Evolutionary conservation across 2,113 vertebrate species (phyloP).

Genomic region (Pelobates fuscus): DNA sequence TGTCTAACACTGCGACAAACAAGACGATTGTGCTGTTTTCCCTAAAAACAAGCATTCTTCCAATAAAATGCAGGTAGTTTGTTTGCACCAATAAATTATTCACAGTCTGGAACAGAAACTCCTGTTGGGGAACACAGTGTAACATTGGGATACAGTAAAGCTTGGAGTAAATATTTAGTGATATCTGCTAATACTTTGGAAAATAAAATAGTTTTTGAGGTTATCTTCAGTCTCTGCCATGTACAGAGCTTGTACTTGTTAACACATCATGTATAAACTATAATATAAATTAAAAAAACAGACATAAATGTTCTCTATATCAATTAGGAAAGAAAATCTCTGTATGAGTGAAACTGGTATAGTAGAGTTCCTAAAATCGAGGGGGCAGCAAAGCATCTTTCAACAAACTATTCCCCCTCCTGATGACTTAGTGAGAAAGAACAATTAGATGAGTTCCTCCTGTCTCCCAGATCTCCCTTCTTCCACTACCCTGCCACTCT

Average conservation of each 20-base stretch:
- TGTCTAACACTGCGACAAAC: slow-evolving; percentile 4
- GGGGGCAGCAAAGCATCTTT: no score
- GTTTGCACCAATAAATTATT: slow-evolving; percentile 26
- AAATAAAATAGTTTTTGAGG: no score
- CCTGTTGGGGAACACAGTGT: slow-evolving; percentile 22
- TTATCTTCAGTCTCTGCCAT: no score
- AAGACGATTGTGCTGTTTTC: slow-evolving; percentile 1
- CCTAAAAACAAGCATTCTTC: slow-evolving; percentile 25
- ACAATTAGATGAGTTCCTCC: no score
- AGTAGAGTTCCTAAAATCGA: no score
- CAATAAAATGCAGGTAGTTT: slow-evolving; percentile 19
- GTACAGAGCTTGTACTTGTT: background rate
- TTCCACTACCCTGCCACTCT: no score
- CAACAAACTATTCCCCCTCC: no score
- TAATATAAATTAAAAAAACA: background rate
- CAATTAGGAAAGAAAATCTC: no score
- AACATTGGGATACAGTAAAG: background rate
- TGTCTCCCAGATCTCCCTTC: no score
- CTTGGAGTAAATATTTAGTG: slow-evolving; percentile 26
- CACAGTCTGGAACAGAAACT: slow-evolving; percentile 9
- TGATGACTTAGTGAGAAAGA: no score
- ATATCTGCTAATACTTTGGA: background rate
- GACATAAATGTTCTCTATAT: no score
- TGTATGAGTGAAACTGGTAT: no score
- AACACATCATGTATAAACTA: background rate